These are phyloP conservation scores for Platyrinchus mystaceus DNA, from an alignment of 2,797 vertebrate species.

Conservation along the genomic window DNA sequence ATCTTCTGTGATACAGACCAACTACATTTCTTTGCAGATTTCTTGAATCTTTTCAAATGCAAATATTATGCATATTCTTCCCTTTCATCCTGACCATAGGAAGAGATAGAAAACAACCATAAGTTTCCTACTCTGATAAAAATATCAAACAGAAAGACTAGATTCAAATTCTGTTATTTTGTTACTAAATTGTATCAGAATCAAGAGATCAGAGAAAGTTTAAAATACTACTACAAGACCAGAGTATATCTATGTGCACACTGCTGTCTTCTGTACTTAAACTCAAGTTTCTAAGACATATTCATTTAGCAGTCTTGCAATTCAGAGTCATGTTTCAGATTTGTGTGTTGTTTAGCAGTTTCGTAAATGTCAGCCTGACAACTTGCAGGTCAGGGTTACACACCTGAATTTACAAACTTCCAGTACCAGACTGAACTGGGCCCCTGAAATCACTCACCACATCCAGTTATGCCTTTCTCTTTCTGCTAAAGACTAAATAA, in stretches of 20 bases:
- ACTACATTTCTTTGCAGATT: background rate
- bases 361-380: background rate
- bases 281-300: background rate
- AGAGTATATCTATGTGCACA: background rate
- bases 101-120: background rate
- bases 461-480: background rate
- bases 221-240: background rate
- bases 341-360: background rate
- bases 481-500: background rate
- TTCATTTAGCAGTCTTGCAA: background rate
- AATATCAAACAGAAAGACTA: background rate
- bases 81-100: background rate
- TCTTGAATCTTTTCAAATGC: background rate
- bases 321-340: background rate
- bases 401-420: background rate
- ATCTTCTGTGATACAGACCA: background rate
- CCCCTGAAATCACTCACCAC: background rate
- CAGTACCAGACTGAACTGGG: background rate
- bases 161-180: background rate
- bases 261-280: background rate
- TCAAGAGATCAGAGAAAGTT: background rate
- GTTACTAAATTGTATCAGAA: background rate
- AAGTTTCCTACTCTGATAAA: background rate
- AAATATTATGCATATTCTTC: background rate
- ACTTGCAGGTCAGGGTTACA: background rate